Conservation (phyloP, 2,888 invertebrate genomes). For the Barypeithes pellucidus region DNA sequence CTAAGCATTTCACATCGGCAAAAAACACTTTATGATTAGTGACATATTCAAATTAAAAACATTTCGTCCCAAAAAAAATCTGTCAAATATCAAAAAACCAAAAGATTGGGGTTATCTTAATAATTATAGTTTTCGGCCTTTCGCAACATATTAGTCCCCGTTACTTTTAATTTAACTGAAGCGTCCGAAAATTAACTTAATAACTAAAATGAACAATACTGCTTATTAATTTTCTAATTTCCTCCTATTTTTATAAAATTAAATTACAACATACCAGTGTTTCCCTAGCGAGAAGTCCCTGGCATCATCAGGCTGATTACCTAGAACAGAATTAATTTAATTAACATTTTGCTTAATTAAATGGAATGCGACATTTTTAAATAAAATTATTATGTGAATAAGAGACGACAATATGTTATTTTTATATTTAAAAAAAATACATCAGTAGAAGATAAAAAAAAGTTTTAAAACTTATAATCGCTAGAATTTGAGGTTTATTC, state of each 20-base stretch:
- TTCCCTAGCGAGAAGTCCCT: constrained; percentile 13
- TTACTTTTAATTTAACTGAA: constrained; percentile 27
- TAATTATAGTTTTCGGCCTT: constrained; percentile 13
- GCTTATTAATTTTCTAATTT: constrained; percentile 41
- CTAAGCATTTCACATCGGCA: no score
- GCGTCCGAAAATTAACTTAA: constrained; percentile 39
- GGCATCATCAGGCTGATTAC: constrained; percentile 25
- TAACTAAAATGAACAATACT: constrained; percentile 38
- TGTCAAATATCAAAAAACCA: background rate
- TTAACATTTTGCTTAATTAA: constrained; percentile 35
- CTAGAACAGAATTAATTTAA: constrained; percentile 36
- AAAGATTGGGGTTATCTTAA: background rate
- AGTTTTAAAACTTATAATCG: no score
- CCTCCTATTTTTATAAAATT: constrained; percentile 35
- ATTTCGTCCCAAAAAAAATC: background rate
- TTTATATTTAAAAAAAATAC: constrained; percentile 14
- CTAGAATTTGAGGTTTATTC: no score
- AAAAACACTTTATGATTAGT: no score
- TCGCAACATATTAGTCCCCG: constrained; percentile 9
- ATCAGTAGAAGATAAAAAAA: no score
- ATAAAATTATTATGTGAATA: constrained; percentile 28
- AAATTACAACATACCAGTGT: constrained; percentile 35
- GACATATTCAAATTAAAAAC: no score
- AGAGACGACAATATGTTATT: constrained; percentile 8
- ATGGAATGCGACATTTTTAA: constrained; percentile 34